Conservation (phyloP, 2,113 vertebrate species). For the Gavia stellata region DNA sequence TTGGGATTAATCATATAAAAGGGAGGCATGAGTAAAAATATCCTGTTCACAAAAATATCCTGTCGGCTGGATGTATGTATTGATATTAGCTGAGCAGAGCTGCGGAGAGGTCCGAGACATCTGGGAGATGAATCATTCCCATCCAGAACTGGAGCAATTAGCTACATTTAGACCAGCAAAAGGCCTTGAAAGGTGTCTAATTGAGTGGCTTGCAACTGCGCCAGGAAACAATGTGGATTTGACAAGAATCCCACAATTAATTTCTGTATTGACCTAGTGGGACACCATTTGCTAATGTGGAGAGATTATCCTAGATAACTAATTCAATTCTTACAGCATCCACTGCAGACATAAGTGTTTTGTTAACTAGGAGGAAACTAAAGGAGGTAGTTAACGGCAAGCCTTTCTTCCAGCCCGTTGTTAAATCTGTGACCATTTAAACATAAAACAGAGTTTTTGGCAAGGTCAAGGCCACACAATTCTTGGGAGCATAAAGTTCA, state of each 20-base stretch:
- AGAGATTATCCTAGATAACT: slow-evolving; percentile 63
- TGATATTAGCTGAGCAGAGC: slow-evolving; percentile 55
- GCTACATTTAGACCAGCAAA: slow-evolving; percentile 69
- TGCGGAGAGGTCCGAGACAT: slow-evolving; percentile 70
- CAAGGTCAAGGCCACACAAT: slow-evolving; percentile 50
- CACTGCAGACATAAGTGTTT: slow-evolving; percentile 43
- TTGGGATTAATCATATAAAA: slow-evolving; percentile 75
- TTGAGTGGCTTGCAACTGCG: slow-evolving; percentile 68
- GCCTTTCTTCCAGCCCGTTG: slow-evolving; percentile 34
- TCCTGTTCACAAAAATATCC: slow-evolving; percentile 63
- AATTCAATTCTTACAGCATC: slow-evolving; percentile 39
- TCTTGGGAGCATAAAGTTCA: slow-evolving; percentile 49
- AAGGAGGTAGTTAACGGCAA: slow-evolving; percentile 60
- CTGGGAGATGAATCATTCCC: slow-evolving; percentile 77
- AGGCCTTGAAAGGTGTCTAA: slow-evolving; percentile 79
- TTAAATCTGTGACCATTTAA: slow-evolving; percentile 70
- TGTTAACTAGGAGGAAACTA: slow-evolving; percentile 55
- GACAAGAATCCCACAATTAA: slow-evolving; percentile 74
- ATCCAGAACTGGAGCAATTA: slow-evolving; percentile 78
- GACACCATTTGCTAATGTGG: slow-evolving; percentile 70
- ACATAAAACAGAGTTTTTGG: slow-evolving; percentile 55
- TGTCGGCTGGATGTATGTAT: slow-evolving; percentile 41
- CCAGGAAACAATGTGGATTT: slow-evolving; percentile 75
- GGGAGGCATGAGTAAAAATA: slow-evolving; percentile 72
- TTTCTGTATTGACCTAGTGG: slow-evolving; percentile 73